Percentiles rank a stretch among this genome's conserved stretches.
phyloP scores from a whole-genome alignment of 2,888 invertebrate species.

The Disparrhopalites patrizii region DNA sequence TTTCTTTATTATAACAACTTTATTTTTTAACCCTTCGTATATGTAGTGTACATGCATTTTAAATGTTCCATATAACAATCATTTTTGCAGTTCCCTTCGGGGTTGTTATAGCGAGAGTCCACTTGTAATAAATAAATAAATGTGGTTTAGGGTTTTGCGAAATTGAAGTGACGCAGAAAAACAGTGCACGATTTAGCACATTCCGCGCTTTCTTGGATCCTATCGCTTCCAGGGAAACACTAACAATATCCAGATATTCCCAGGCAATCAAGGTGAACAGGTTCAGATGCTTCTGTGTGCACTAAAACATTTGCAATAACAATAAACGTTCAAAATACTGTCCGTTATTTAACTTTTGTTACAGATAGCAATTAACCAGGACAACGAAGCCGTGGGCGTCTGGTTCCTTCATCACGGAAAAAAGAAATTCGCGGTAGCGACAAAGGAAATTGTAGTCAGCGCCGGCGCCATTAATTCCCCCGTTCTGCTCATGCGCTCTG shows the following conservation, averaged over 20 bases:
- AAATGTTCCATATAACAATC: no score
- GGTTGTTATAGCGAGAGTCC: no score
- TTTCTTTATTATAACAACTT: no score
- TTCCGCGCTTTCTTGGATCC: neutral
- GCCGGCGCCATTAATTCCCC: conserved; percentile 36
- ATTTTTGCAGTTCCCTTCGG: no score
- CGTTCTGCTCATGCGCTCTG: conserved; percentile 36
- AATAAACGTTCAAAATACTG: no score
- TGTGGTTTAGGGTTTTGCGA: neutral
- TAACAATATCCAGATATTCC: neutral
- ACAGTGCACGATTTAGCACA: neutral
- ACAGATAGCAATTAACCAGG: conserved; percentile 34
- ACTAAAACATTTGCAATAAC: no score
- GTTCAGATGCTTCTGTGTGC: no score
- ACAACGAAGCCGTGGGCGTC: conserved; percentile 32
- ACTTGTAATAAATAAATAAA: no score
- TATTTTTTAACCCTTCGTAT: no score
- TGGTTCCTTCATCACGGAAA: conserved; percentile 32
- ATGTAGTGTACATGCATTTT: no score
- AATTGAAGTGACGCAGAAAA: neutral
- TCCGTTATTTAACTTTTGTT: no score
- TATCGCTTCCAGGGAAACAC: neutral
- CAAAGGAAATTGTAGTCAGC: conserved; percentile 36
- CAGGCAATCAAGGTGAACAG: neutral
- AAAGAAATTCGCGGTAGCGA: conserved; percentile 29